Evolutionary conservation across 1,140 invertebrate species (phyloP), one percentile per base, ranked within the genome.

Genomic region (Stegodyphus dumicola): DNA sequence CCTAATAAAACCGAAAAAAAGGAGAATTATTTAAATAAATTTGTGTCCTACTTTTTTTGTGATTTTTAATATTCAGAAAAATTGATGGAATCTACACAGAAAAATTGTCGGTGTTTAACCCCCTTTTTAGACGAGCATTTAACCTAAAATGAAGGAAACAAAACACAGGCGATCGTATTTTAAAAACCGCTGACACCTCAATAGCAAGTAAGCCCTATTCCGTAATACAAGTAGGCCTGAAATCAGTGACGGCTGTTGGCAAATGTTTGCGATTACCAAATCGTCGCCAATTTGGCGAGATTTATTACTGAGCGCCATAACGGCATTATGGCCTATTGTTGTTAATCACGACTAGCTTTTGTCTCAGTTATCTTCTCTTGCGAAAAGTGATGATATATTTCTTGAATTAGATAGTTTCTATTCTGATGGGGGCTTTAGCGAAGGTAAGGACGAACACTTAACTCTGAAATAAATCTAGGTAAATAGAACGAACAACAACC

Each of bases 241-340:
- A 67, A 67, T n/a, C 10, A 67, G 65, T n/a, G 65, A 17, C 17
- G 65, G 17, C 17, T n/a, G 65, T 67, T n/a, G 13, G 17, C 65
- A 67, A 18, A 67, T 17, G 7, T 5, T 60, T n/a, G n/a, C 65
- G 65, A 67, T 67, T 67, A 67, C 65, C 65, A 67, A 67, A 67
- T 67, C 65, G 65, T 67, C 65, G 65, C 65, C 65, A 67, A 67
- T 67, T 67, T 67, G 17, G 65, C 65, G 13, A 67, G 65, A 67
- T 67, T 67, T 67, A 67, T 67, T 33, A 33, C 33, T 33, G 33
- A 33, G 33, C 33, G 33, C 33, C 33, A 33, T 33, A 33, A 33
- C 10, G 65, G 17, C 65, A n/a, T 67, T 15, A 67, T 9, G n/a
- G 13, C 65, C 65, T 18, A 67, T 67, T 67, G 65, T 67, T 15